Conservation (phyloP, 2,797 vertebrate genomes). For the Chrysocyon brachyurus region DNA sequence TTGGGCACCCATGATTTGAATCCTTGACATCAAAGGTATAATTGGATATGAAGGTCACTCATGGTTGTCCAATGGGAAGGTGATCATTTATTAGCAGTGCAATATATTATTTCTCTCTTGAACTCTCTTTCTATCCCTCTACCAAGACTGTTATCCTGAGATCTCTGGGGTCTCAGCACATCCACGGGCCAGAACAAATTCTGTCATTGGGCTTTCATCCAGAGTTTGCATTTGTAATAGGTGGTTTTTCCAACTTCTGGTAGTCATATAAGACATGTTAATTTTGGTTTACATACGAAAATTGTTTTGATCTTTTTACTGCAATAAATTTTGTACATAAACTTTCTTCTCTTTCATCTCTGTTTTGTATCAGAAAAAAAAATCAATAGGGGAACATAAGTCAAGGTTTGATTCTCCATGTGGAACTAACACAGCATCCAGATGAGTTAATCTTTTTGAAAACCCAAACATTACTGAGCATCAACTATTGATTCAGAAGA, state of each 20-base stretch:
- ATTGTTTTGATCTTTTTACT: slow-evolving; percentile 28
- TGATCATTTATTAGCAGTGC: background rate
- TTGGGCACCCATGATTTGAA: slow-evolving; percentile 31
- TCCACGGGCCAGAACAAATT: background rate
- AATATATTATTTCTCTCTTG: slow-evolving; percentile 1
- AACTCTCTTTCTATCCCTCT: slow-evolving; percentile 21
- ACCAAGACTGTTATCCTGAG: background rate
- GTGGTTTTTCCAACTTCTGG: slow-evolving; percentile 57
- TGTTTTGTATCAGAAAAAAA: slow-evolving; percentile 44
- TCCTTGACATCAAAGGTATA: background rate
- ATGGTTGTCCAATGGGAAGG: background rate
- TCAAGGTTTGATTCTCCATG: background rate
- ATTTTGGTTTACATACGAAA: slow-evolving; percentile 72
- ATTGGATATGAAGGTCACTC: background rate
- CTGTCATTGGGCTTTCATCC: background rate
- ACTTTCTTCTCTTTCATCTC: background rate
- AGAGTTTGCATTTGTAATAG: slow-evolving; percentile 55
- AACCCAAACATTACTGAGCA: slow-evolving; percentile 22
- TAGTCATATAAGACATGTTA: slow-evolving; percentile 22
- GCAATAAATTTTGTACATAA: slow-evolving; percentile 85
- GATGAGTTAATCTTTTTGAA: background rate
- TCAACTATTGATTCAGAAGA: slow-evolving; percentile 26
- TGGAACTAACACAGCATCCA: background rate
- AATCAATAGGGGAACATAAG: background rate
- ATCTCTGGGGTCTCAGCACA: slow-evolving; percentile 9